Evolutionary conservation across 2,888 invertebrate species (phyloP).

Genomic region (Pteria penguin): DNA sequence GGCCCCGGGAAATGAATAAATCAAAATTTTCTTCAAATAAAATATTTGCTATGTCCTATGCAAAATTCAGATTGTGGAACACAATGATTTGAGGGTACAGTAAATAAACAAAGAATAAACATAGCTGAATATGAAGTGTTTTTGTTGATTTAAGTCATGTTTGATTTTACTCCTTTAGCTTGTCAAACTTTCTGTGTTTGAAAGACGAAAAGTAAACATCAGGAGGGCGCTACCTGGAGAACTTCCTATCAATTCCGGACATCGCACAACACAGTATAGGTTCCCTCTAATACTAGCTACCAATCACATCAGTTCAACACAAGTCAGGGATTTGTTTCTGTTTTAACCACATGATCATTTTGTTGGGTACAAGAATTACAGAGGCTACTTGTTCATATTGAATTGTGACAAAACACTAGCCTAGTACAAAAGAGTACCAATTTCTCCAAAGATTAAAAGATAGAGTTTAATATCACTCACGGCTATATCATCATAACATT

Average conservation of each 20-base stretch:
- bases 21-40: neutral
- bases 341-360: no score
- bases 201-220: conserved; percentile 1
- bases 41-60: neutral
- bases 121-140: neutral
- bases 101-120: conserved; percentile 3
- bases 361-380: no score
- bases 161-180: neutral
- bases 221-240: neutral
- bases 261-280: neutral
- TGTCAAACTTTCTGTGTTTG: neutral
- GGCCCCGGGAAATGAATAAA: conserved; percentile 19
- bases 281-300: neutral
- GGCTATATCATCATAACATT: conserved; percentile 4
- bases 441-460: neutral
- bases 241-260: neutral
- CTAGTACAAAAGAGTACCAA: neutral
- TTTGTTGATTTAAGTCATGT: conserved; percentile 13
- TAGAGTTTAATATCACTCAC: neutral
- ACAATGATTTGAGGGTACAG: neutral
- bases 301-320: no score
- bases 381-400: no score
- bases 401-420: no score
- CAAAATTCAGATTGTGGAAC: neutral
- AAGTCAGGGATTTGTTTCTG: no score